These are phyloP conservation scores for Melanogrammus aeglefinus DNA, from an alignment of 2,797 vertebrate species.

Conservation along the genomic window DNA sequence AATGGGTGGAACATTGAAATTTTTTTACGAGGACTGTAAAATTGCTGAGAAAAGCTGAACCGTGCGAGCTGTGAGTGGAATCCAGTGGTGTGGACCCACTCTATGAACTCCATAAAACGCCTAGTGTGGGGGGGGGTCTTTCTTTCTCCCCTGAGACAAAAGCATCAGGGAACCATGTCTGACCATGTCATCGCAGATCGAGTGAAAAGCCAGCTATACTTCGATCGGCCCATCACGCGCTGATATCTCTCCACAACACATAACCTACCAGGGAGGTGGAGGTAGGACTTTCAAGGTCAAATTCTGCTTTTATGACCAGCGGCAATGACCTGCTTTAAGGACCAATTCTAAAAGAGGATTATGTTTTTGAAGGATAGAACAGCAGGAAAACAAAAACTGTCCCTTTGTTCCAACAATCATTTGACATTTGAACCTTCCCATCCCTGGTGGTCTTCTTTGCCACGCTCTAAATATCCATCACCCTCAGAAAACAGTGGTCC, in stretches of 20 bases:
- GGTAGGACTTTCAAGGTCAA: neutral
- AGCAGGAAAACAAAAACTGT: neutral
- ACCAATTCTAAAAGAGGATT: neutral
- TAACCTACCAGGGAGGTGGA: neutral
- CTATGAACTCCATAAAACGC: slow-evolving; percentile 48
- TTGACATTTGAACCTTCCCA: slow-evolving; percentile 35
- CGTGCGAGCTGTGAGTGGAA: slow-evolving; percentile 32
- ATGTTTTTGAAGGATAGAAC: neutral
- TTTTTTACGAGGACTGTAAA: slow-evolving; percentile 26
- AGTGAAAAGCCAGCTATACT: neutral
- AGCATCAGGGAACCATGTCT: neutral
- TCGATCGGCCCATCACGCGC: neutral
- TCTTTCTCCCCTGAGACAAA: neutral
- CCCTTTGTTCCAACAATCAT: slow-evolving; percentile 39
- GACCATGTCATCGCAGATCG: neutral
- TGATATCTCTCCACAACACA: neutral
- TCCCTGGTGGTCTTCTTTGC: slow-evolving; percentile 40
- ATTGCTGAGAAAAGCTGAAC: slow-evolving; percentile 25
- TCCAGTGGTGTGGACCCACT: slow-evolving; percentile 52
- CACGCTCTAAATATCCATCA: neutral
- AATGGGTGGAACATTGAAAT: slow-evolving; percentile 13
- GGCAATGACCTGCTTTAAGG: neutral
- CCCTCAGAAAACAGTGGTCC: slow-evolving; percentile 3
- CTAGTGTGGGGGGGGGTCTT: neutral
- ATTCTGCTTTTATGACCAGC: neutral